These are phyloP conservation scores for Formica selysi DNA, from an alignment of 1,140 invertebrate species.

Conservation along the genomic window DNA sequence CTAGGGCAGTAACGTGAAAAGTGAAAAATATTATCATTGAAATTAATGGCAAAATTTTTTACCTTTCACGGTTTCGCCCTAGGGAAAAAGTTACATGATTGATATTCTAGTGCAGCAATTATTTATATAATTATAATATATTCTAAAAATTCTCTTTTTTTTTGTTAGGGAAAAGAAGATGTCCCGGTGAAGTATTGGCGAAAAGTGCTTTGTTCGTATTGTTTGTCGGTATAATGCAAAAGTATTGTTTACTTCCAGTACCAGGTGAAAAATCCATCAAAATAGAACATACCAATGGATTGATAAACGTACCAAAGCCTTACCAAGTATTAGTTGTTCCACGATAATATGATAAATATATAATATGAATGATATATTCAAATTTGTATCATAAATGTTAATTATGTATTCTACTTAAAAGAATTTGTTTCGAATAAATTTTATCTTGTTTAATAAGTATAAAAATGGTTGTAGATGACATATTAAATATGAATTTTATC, in stretches of 20 bases:
- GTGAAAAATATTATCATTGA: too few species aligned
- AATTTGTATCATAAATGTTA: background rate
- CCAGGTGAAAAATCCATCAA: constrained; percentile 77
- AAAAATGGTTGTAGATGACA: too few species aligned
- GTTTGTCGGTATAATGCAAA: constrained; percentile 90
- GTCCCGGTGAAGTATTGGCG: constrained; percentile 92
- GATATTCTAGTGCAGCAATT: background rate
- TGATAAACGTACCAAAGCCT: constrained; percentile 81
- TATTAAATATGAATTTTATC: too few species aligned
- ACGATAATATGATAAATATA: constrained; percentile 49
- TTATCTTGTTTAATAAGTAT: too few species aligned
- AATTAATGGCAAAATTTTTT: too few species aligned
- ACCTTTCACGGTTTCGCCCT: too few species aligned
- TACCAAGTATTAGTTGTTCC: constrained; percentile 78
- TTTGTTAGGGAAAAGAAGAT: constrained; percentile 90
- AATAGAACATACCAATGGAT: constrained; percentile 74
- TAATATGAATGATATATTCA: too few species aligned
- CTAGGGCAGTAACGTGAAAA: too few species aligned
- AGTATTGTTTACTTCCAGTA: constrained; percentile 80
- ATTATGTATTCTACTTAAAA: background rate
- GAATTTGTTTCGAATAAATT: too few species aligned
- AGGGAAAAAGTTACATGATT: too few species aligned
- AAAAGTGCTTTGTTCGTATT: constrained; percentile 91
- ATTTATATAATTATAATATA: background rate
- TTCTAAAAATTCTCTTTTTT: background rate